Evolutionary conservation across 2,113 vertebrate species (phyloP).

Genomic region (Cyprinus carpio): DNA sequence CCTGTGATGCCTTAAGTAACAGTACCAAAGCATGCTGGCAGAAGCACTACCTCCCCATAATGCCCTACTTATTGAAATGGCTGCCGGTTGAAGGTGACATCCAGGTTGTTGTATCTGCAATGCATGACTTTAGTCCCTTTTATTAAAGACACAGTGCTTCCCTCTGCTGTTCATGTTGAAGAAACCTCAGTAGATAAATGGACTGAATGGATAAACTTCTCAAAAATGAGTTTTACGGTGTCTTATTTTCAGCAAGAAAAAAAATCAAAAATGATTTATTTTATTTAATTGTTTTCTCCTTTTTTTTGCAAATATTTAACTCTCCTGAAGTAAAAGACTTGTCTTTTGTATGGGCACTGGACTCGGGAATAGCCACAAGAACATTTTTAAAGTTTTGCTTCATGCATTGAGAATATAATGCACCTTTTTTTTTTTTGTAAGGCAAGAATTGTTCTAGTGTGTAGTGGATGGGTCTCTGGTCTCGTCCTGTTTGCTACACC

Average conservation of each 20-base stretch:
- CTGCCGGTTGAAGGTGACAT: background rate
- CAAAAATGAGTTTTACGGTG: background rate
- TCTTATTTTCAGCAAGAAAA: background rate
- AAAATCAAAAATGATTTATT: background rate
- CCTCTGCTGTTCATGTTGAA: slow-evolving; percentile 29
- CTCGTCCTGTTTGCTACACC: background rate
- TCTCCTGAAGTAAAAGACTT: background rate
- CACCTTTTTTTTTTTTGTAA: background rate
- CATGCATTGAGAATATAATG: slow-evolving; percentile 11
- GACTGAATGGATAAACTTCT: background rate
- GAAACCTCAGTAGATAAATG: background rate
- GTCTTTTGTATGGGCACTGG: background rate
- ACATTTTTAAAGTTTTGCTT: background rate
- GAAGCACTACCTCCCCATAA: slow-evolving; percentile 11
- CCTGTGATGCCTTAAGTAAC: slow-evolving; percentile 37
- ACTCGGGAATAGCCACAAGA: background rate
- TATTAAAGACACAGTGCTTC: slow-evolving; percentile 20
- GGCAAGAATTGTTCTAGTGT: background rate
- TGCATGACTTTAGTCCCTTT: slow-evolving; percentile 2
- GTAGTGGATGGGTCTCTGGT: background rate
- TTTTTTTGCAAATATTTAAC: background rate
- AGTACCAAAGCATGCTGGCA: slow-evolving; percentile 51
- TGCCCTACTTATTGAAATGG: background rate
- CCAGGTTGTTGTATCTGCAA: slow-evolving; percentile 11
- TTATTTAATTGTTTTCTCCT: background rate